Conservation (phyloP, 2,888 invertebrate species). For the Nephrotoma guestfalica region DNA sequence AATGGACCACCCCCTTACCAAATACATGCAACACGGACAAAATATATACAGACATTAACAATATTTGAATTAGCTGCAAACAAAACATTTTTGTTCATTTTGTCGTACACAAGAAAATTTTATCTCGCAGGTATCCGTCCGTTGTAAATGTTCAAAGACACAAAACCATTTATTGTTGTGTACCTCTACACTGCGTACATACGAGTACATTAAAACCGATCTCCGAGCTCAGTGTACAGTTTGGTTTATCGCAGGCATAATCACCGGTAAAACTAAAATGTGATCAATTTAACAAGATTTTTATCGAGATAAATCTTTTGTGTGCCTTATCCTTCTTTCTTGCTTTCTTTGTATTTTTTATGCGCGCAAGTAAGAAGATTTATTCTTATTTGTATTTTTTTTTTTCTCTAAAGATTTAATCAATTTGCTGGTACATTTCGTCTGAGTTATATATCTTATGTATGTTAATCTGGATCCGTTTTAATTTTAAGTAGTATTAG, state of each 20-base stretch:
- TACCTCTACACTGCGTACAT: not conserved
- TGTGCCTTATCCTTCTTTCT: not conserved
- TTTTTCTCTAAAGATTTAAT: not conserved
- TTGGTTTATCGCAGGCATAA: not conserved
- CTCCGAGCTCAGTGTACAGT: not conserved
- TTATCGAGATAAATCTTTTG: conserved; percentile 2
- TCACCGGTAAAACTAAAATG: conserved; percentile 4
- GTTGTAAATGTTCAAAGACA: not conserved
- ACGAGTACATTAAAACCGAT: too few relatives aligned
- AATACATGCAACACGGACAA: not conserved
- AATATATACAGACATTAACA: not conserved
- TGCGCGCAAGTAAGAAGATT: not conserved
- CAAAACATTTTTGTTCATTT: not conserved
- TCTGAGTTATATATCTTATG: not conserved
- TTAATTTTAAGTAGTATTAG: not conserved
- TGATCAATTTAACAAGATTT: conserved; percentile 6
- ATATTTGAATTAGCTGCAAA: not conserved
- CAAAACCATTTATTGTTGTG: not conserved
- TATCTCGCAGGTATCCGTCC: not conserved
- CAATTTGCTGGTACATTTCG: not conserved
- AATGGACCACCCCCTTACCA: not conserved
- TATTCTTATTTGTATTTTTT: not conserved
- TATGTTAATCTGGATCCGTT: not conserved
- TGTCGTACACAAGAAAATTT: not conserved
- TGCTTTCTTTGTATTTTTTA: not conserved